Conservation (phyloP, 2,888 invertebrate genomes). For the Fragum sueziense region DNA sequence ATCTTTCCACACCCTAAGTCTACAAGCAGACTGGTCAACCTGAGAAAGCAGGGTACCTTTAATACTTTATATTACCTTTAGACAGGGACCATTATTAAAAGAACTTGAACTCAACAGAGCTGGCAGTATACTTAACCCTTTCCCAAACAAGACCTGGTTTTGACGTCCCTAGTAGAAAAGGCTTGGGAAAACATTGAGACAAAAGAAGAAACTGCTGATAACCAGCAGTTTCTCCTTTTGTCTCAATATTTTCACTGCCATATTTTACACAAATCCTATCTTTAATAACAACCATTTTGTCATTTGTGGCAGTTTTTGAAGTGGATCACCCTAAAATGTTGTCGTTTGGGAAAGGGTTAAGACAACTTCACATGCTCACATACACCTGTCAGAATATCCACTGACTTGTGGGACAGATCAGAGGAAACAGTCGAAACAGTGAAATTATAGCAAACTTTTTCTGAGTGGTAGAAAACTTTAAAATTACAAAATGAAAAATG, state of each 20-base stretch:
- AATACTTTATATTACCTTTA: not conserved
- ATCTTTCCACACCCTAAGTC: not conserved
- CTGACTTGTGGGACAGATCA: not conserved
- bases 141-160: too few species aligned
- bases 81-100: not conserved
- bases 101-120: not conserved
- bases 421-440: not conserved
- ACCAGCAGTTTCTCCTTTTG: too few species aligned
- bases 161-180: too few species aligned
- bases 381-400: conserved; percentile 9
- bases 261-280: too few species aligned
- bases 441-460: not conserved
- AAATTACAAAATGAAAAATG: not conserved
- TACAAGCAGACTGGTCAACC: not conserved
- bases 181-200: too few species aligned
- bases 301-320: too few species aligned
- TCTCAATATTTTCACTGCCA: too few species aligned
- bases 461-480: not conserved
- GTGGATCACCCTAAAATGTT: too few species aligned
- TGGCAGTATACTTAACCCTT: not conserved
- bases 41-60: not conserved
- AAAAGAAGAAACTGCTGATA: too few species aligned
- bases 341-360: too few species aligned
- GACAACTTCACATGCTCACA: not conserved
- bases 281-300: too few species aligned